phyloP scores from a whole-genome alignment of 2,113 vertebrate genomes.

The Sporophila hypoxantha region DNA sequence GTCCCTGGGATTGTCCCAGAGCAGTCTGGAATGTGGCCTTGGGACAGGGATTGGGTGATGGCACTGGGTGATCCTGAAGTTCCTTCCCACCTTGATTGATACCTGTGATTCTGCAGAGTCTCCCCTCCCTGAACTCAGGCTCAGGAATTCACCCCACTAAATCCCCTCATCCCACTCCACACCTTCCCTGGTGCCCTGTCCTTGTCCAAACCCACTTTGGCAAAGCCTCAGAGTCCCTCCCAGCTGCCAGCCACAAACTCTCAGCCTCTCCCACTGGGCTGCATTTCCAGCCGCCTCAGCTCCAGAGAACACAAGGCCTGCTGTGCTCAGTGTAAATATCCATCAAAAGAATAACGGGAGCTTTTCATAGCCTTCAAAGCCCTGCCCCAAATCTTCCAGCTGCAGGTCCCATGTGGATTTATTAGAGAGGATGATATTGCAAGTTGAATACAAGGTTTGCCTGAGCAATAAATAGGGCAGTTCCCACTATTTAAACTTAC shows the following conservation, averaged over 20 bases:
- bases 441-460: neutral
- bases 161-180: neutral
- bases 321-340: constrained; percentile 27
- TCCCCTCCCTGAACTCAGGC: neutral
- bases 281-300: too few species aligned
- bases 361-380: constrained; percentile 55
- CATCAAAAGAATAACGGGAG: constrained; percentile 17
- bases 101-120: neutral
- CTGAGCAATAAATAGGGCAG: neutral
- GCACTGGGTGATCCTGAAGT: accelerated
- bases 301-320: neutral
- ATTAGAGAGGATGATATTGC: neutral
- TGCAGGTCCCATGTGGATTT: neutral
- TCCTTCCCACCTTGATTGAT: neutral
- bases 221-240: neutral
- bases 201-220: neutral
- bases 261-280: neutral
- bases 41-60: neutral
- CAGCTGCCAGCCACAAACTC: neutral
- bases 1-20: neutral
- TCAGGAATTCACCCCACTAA: neutral
- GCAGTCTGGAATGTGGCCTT: neutral
- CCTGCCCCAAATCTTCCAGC: constrained; percentile 14
- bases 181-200: neutral
- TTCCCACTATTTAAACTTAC: constrained; percentile 13